A percentile compares a stretch with the other conserved stretches of the same genome.
phyloP scores from a whole-genome alignment of 2,888 invertebrate species.

The Tenthredo mesomela region DNA sequence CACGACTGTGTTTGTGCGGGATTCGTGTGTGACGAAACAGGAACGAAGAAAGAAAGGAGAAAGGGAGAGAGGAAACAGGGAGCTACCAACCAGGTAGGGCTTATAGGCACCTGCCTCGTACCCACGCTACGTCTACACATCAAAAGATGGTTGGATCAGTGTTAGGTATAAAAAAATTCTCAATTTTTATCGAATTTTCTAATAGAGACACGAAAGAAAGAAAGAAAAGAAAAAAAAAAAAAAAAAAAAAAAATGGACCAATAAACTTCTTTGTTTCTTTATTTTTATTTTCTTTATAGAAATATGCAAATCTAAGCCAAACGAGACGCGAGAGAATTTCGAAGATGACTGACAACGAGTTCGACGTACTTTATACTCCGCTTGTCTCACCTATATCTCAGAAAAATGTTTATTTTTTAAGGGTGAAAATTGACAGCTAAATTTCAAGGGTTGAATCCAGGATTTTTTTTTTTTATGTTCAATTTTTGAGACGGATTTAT shows the following conservation, averaged over 20 bases:
- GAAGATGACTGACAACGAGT: background rate
- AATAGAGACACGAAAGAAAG: too few relatives aligned
- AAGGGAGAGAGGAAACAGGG: background rate
- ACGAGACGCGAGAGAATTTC: background rate
- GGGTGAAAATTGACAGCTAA: background rate
- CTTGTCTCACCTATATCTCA: background rate
- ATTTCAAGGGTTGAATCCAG: background rate
- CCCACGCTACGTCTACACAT: constrained; percentile 8
- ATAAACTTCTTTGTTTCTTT: background rate
- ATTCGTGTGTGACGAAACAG: constrained; percentile 15
- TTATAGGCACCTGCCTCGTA: constrained; percentile 21
- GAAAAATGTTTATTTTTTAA: background rate
- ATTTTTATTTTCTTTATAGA: background rate
- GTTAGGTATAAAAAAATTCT: background rate
- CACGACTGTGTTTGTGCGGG: background rate
- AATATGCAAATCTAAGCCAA: background rate
- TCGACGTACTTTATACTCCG: background rate
- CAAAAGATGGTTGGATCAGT: background rate
- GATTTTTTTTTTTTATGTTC: background rate
- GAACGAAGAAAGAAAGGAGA: constrained; percentile 25
- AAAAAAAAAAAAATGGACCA: too few relatives aligned
- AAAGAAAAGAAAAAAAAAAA: too few relatives aligned
- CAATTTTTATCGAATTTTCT: background rate
- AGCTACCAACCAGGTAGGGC: constrained; percentile 12
- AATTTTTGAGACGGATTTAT: too few relatives aligned